These are phyloP conservation scores for Poeciliopsis infans DNA, from an alignment of 2,797 vertebrate genomes.

Conservation along the genomic window DNA sequence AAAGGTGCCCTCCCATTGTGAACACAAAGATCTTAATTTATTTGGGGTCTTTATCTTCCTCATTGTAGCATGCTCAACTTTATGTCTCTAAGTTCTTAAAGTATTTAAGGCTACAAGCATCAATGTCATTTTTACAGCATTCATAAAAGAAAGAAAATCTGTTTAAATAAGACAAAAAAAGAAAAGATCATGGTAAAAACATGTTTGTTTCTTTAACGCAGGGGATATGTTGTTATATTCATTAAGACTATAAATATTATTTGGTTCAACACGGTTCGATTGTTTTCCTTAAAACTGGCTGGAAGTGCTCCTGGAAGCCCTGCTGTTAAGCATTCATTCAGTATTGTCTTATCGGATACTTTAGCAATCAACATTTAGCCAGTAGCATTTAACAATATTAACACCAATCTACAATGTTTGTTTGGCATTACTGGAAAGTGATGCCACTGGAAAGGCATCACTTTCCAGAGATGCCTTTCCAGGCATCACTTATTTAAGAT, in stretches of 20 bases:
- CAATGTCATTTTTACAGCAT: background rate
- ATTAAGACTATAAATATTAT: background rate
- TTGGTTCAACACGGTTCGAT: background rate
- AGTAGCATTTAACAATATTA: too few species aligned
- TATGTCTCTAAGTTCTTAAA: background rate
- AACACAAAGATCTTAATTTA: slow-evolving; percentile 22
- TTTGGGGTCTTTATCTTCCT: background rate
- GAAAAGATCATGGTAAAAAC: background rate
- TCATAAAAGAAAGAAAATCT: background rate
- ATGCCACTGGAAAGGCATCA: too few species aligned
- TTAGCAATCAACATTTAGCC: background rate
- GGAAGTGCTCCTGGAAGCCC: background rate
- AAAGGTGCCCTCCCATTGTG: slow-evolving; percentile 10
- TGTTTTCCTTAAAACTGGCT: background rate
- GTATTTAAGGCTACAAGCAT: background rate
- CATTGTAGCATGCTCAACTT: background rate
- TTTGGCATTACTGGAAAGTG: too few species aligned
- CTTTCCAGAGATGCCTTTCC: background rate
- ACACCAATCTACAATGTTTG: background rate
- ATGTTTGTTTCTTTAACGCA: background rate
- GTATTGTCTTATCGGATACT: background rate
- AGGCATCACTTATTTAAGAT: background rate
- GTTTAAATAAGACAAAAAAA: background rate
- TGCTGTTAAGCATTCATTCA: background rate
- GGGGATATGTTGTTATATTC: background rate